Percentiles rank a stretch among this genome's conserved stretches.
These are phyloP conservation scores for Bucco capensis DNA, from an alignment of 2,113 vertebrate genomes.

Conservation along the genomic window DNA sequence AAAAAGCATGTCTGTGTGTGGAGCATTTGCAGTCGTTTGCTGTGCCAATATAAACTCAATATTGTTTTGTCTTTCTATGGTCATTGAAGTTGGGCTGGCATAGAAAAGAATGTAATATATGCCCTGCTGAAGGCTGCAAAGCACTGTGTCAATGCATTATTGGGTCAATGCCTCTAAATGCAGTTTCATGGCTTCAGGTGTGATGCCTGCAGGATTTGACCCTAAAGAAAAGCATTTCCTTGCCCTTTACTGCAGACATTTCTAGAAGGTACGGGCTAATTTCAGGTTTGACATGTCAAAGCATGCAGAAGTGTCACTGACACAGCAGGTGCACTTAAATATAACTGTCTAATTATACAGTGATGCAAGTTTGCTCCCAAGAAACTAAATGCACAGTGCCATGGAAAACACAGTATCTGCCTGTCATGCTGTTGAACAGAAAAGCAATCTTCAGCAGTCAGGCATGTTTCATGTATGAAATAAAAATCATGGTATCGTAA, in stretches of 20 bases:
- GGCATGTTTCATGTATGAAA: neutral
- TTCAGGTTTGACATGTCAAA: slow-evolving; percentile 41
- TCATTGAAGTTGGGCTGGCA: neutral
- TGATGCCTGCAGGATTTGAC: neutral
- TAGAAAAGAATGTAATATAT: neutral
- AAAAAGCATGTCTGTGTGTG: neutral
- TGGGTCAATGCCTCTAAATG: neutral
- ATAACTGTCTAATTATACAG: slow-evolving; percentile 53
- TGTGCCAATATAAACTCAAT: neutral
- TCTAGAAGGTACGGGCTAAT: slow-evolving; percentile 34
- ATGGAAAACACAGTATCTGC: neutral
- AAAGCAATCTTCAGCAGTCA: slow-evolving; percentile 2
- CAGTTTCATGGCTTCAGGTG: neutral
- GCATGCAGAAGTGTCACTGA: slow-evolving; percentile 17
- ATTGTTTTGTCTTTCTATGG: neutral
- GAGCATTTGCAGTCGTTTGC: neutral
- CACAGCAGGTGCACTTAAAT: slow-evolving; percentile 61
- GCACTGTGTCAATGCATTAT: neutral
- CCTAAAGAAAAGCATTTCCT: neutral
- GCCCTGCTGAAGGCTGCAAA: neutral
- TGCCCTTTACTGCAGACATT: neutral
- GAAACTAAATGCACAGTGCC: slow-evolving; percentile 53
- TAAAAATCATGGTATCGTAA: neutral
- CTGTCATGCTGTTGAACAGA: neutral
- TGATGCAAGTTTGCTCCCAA: slow-evolving; percentile 46